Evolutionary conservation across 2,113 vertebrate species (phyloP).

Genomic region (Fukomys damarensis): DNA sequence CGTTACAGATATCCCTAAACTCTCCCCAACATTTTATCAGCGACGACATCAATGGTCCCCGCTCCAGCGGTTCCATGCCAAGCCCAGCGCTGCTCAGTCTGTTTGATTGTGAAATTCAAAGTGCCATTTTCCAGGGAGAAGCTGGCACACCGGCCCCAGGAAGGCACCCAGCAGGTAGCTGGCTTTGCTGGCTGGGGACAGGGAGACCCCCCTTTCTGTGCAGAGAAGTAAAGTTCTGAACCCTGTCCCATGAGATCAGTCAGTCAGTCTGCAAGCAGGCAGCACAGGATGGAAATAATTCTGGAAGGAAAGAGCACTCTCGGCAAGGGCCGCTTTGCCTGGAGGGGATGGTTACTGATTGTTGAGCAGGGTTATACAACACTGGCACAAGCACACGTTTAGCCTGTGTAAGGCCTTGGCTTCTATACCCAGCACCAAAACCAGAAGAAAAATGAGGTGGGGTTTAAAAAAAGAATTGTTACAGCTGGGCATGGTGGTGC

Average conservation of each 20-base stretch:
- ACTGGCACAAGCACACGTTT: neutral
- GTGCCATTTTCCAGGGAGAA: neutral
- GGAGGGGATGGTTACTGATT: neutral
- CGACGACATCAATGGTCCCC: neutral
- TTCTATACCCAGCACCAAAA: neutral
- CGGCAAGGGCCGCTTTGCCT: neutral
- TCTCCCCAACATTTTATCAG: neutral
- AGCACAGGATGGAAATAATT: neutral
- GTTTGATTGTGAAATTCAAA: neutral
- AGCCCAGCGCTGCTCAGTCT: neutral
- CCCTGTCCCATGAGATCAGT: neutral
- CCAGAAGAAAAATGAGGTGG: too few relatives aligned
- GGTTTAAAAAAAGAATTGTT: neutral
- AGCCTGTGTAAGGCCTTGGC: neutral
- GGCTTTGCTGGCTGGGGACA: neutral
- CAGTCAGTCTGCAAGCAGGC: neutral
- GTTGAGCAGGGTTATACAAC: too few relatives aligned
- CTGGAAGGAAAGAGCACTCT: neutral
- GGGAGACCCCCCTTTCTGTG: neutral
- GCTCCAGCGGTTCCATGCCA: neutral
- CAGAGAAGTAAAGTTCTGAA: neutral
- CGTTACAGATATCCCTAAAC: neutral
- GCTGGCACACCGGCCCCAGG: neutral
- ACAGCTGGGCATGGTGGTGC: too few relatives aligned
- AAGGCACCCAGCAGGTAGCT: slow-evolving; percentile 2